Conservation (phyloP, 2,888 invertebrate species). For the Melanotus villosus region DNA sequence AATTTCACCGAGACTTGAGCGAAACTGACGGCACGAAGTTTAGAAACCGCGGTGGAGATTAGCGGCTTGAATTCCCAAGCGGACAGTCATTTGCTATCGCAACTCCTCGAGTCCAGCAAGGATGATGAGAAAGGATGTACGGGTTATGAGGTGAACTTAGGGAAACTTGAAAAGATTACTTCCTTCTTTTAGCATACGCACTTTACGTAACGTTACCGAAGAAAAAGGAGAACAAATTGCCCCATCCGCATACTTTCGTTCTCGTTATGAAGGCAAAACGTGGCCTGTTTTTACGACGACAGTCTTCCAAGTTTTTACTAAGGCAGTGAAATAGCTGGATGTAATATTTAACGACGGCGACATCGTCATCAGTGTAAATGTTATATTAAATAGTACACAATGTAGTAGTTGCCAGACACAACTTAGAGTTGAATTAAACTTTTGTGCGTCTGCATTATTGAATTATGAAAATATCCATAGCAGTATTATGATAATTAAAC, state of each 20-base stretch:
- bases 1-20: slow-evolving; percentile 37
- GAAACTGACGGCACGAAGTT: slow-evolving; percentile 41
- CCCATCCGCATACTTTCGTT: slow-evolving; percentile 35
- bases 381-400: neutral
- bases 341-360: neutral
- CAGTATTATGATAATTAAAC: too few relatives aligned
- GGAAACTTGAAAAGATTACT: slow-evolving; percentile 40
- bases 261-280: slow-evolving; percentile 30
- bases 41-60: slow-evolving; percentile 49
- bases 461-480: too few relatives aligned
- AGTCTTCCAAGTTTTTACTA: slow-evolving; percentile 24
- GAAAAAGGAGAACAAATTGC: slow-evolving; percentile 41
- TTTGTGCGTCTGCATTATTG: too few relatives aligned
- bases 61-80: slow-evolving; percentile 51
- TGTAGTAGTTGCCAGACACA: too few relatives aligned
- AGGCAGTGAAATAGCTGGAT: slow-evolving; percentile 2
- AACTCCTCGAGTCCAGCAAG: slow-evolving; percentile 38
- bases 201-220: slow-evolving; percentile 23
- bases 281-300: slow-evolving; percentile 23
- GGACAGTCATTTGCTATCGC: slow-evolving; percentile 49
- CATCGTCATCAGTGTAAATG: neutral
- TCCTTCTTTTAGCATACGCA: slow-evolving; percentile 38
- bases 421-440: too few relatives aligned
- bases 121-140: slow-evolving; percentile 43
- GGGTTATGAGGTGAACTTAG: slow-evolving; percentile 39